Conservation (phyloP, 2,113 vertebrate species). For the Myiopsitta monachus region DNA sequence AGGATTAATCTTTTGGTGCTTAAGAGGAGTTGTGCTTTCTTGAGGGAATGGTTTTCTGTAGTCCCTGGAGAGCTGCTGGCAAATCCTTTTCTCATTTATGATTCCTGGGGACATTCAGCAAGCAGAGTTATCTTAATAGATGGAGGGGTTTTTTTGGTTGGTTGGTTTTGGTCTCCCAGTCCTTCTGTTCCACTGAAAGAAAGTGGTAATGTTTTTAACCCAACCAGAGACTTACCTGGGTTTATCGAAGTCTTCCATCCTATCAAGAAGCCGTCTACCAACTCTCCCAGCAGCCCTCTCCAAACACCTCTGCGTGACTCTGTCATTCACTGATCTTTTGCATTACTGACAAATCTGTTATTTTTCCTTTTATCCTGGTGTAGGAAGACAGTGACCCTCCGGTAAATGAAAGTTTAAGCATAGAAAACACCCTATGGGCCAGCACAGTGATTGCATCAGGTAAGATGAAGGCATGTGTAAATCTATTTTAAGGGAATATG, state of each 20-base stretch:
- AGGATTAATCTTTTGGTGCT: not conserved
- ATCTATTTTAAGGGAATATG: constrained; percentile 43
- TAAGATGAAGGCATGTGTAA: constrained; percentile 48
- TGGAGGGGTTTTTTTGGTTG: not conserved
- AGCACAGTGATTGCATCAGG: constrained; percentile 96
- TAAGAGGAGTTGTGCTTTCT: not conserved
- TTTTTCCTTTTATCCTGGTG: not conserved
- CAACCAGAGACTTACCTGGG: not conserved
- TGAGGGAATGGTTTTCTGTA: not conserved
- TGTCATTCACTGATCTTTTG: not conserved
- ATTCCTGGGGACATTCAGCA: not conserved
- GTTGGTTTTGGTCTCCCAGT: not conserved
- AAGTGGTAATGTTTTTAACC: not conserved
- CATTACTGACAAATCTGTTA: not conserved
- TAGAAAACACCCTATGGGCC: constrained; percentile 97
- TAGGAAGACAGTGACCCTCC: constrained; percentile 96
- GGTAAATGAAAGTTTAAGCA: constrained; percentile 93
- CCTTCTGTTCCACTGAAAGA: not conserved
- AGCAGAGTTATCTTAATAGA: not conserved
- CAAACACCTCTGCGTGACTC: not conserved
- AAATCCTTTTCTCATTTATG: not conserved
- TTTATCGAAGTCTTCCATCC: not conserved
- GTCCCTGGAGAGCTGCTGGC: not conserved
- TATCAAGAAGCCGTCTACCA: not conserved
- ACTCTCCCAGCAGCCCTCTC: not conserved